Evolutionary conservation across 2,113 vertebrate species (phyloP).

Genomic region (Echinops telfairi): DNA sequence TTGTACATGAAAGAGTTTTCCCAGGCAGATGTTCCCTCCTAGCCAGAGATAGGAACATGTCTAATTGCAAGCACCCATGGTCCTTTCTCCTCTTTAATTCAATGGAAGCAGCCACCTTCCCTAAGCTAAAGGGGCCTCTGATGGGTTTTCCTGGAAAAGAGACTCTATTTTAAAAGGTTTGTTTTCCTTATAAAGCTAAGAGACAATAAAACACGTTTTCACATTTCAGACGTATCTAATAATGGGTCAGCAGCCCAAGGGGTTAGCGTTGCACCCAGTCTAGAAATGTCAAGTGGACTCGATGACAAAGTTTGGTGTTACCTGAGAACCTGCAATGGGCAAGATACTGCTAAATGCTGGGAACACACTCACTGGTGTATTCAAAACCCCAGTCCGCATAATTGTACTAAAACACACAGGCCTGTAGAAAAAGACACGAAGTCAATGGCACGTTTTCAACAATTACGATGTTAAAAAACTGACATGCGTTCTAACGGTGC

Average conservation of each 20-base stretch:
- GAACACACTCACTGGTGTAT: not conserved
- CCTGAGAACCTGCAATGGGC: not conserved
- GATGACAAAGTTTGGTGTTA: not conserved
- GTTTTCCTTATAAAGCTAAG: slow-evolving; percentile 73
- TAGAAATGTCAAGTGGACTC: not conserved
- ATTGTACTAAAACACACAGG: not conserved
- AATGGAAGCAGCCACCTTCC: slow-evolving; percentile 70
- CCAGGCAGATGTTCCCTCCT: slow-evolving; percentile 32
- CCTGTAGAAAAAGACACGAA: not conserved
- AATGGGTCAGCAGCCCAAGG: slow-evolving; percentile 63
- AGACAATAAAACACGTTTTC: slow-evolving; percentile 51
- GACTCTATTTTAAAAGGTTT: slow-evolving; percentile 65
- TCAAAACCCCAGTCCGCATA: not conserved
- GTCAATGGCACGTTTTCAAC: not conserved
- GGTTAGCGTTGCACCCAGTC: slow-evolving; percentile 48
- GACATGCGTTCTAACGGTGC: not conserved
- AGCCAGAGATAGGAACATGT: slow-evolving; percentile 49
- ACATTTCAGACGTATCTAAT: slow-evolving; percentile 67
- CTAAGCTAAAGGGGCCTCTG: slow-evolving; percentile 70
- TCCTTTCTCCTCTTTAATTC: slow-evolving; percentile 65
- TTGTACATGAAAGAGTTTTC: not conserved
- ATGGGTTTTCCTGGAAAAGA: not conserved
- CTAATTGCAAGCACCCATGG: slow-evolving; percentile 55
- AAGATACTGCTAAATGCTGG: not conserved
- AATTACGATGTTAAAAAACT: too few relatives aligned